These are phyloP conservation scores for Harpalus rubripes DNA, from an alignment of 2,888 invertebrate genomes.

Conservation along the genomic window DNA sequence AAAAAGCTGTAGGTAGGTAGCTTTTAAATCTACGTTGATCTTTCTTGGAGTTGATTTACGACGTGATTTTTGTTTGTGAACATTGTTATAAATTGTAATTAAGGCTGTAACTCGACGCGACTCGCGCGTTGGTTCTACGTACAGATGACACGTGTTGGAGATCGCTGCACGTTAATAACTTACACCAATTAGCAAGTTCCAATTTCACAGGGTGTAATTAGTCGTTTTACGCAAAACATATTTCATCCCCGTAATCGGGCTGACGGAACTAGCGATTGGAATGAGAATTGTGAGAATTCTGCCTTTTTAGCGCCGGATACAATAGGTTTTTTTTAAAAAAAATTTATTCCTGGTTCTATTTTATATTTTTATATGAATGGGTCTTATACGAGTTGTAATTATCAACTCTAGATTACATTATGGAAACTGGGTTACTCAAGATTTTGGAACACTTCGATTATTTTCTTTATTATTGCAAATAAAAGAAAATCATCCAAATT, in stretches of 20 bases:
- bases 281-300: neutral
- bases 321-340: neutral
- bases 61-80: constrained; percentile 62
- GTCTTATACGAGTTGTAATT: too few relatives aligned
- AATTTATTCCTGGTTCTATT: neutral
- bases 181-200: constrained; percentile 67
- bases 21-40: constrained; percentile 17
- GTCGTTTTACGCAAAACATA: constrained; percentile 67
- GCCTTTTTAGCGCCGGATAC: neutral
- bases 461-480: too few relatives aligned
- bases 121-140: constrained; percentile 11
- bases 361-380: neutral
- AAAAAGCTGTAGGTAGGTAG: neutral
- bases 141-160: constrained; percentile 65
- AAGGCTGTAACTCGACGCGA: constrained; percentile 54
- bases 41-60: constrained; percentile 40
- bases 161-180: constrained; percentile 66
- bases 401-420: too few relatives aligned
- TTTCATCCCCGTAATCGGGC: constrained; percentile 60
- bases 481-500: too few relatives aligned
- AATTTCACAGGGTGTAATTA: constrained; percentile 67
- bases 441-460: too few relatives aligned
- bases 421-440: too few relatives aligned
- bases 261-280: constrained; percentile 24
- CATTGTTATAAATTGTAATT: constrained; percentile 68